Evolutionary conservation across 2,888 invertebrate species (phyloP).

Genomic region (Ethmia dodecea): DNA sequence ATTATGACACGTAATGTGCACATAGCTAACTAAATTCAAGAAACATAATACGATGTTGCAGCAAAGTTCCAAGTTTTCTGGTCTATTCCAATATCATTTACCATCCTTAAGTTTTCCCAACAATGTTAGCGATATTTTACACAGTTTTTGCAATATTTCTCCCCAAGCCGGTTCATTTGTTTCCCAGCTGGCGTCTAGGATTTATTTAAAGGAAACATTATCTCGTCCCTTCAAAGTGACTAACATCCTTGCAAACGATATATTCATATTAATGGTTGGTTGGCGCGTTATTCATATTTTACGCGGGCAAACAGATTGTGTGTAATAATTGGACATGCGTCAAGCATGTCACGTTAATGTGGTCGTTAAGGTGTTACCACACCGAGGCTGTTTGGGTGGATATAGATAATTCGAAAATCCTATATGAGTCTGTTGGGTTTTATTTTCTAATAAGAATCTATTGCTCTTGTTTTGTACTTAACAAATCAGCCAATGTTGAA

Average conservation of each 20-base stretch:
- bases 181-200: slow-evolving; percentile 50
- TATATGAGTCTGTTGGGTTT: no score
- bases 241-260: slow-evolving; percentile 44
- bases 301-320: slow-evolving; percentile 66
- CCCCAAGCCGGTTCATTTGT: slow-evolving; percentile 58
- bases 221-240: slow-evolving; percentile 63
- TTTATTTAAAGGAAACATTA: slow-evolving; percentile 69
- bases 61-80: no score
- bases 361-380: no score
- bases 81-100: no score
- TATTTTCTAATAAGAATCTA: no score
- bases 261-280: slow-evolving; percentile 48
- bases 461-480: no score
- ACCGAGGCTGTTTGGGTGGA: no score
- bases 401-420: no score
- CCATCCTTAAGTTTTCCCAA: slow-evolving; percentile 42
- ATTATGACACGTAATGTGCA: no score
- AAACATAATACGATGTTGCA: no score
- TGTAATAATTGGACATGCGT: slow-evolving; percentile 74
- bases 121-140: slow-evolving; percentile 56
- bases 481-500: no score
- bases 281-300: slow-evolving; percentile 66
- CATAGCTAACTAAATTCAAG: no score
- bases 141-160: slow-evolving; percentile 69
- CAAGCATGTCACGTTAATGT: slow-evolving; percentile 69